A percentile compares a stretch with the other conserved stretches of the same genome.
These are phyloP conservation scores for Dione vanillae DNA, from an alignment of 2,888 invertebrate genomes.

Conservation along the genomic window DNA sequence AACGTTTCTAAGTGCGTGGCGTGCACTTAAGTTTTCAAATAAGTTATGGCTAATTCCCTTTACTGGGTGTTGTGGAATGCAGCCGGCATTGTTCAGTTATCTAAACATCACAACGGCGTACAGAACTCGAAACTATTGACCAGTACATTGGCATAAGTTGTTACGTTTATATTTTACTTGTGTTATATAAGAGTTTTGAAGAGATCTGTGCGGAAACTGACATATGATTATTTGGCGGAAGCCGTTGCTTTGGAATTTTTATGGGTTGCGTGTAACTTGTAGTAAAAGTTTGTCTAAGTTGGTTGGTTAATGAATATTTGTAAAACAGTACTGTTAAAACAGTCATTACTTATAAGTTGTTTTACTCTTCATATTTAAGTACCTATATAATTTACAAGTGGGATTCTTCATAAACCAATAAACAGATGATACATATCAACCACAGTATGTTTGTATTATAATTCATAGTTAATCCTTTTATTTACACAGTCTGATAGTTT, in stretches of 20 bases:
- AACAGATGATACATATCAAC: not conserved
- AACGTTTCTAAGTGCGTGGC: slow-evolving; percentile 18
- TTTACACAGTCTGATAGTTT: slow-evolving; percentile 6
- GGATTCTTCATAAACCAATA: too few species aligned
- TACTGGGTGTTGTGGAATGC: slow-evolving; percentile 67
- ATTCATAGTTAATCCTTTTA: slow-evolving; percentile 1
- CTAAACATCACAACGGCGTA: slow-evolving; percentile 63
- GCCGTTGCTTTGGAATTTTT: not conserved
- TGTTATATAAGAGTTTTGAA: not conserved
- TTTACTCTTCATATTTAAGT: too few species aligned
- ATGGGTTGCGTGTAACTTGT: not conserved
- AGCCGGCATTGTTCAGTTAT: slow-evolving; percentile 68
- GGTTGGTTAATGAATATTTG: too few species aligned
- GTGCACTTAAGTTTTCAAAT: slow-evolving; percentile 59
- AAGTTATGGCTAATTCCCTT: slow-evolving; percentile 70
- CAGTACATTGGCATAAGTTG: slow-evolving; percentile 37
- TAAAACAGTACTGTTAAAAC: too few species aligned
- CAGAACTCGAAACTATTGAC: slow-evolving; percentile 46
- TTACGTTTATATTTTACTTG: slow-evolving; percentile 4
- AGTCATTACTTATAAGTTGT: too few species aligned
- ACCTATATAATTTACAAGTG: too few species aligned
- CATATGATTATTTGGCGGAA: not conserved
- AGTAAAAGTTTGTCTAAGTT: too few species aligned
- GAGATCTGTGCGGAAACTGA: not conserved
- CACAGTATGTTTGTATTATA: not conserved